Evolutionary conservation across 2,797 vertebrate genomes (phyloP).

Genomic region (Falco cherrug): DNA sequence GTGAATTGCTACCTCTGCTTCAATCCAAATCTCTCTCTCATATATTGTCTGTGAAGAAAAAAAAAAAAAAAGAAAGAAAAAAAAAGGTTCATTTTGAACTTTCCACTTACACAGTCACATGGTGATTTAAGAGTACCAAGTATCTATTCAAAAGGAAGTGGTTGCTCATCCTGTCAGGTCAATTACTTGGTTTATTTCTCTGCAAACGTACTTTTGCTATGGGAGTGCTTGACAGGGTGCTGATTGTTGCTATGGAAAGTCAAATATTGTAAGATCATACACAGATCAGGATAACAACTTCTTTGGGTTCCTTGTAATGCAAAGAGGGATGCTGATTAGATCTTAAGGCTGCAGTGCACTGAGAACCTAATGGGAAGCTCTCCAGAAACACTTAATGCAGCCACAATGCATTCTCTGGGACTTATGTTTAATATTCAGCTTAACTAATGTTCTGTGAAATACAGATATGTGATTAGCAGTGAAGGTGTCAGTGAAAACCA

Average conservation of each 20-base stretch:
- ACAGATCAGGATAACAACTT: slow-evolving; percentile 41
- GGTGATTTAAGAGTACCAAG: background rate
- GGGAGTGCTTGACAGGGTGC: background rate
- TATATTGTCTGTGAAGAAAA: background rate
- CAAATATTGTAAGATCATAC: slow-evolving; percentile 22
- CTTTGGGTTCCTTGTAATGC: background rate
- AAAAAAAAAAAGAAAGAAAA: background rate
- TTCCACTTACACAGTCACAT: background rate
- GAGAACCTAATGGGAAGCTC: background rate
- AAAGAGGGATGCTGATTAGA: slow-evolving; percentile 20
- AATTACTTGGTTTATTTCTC: background rate
- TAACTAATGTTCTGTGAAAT: slow-evolving; percentile 67
- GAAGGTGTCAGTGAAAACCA: slow-evolving; percentile 51
- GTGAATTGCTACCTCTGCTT: background rate
- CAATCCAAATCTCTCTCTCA: background rate
- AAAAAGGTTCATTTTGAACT: slow-evolving; percentile 8
- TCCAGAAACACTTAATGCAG: background rate
- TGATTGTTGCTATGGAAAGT: background rate
- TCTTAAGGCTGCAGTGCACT: background rate
- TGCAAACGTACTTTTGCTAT: background rate
- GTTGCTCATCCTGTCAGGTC: slow-evolving; percentile 5
- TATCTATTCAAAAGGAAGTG: background rate
- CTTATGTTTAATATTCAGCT: slow-evolving; percentile 54
- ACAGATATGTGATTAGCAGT: slow-evolving; percentile 1
- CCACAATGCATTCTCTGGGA: background rate